Evolutionary conservation across 2,888 invertebrate species (phyloP).

Genomic region (Emmelina monodactyla): DNA sequence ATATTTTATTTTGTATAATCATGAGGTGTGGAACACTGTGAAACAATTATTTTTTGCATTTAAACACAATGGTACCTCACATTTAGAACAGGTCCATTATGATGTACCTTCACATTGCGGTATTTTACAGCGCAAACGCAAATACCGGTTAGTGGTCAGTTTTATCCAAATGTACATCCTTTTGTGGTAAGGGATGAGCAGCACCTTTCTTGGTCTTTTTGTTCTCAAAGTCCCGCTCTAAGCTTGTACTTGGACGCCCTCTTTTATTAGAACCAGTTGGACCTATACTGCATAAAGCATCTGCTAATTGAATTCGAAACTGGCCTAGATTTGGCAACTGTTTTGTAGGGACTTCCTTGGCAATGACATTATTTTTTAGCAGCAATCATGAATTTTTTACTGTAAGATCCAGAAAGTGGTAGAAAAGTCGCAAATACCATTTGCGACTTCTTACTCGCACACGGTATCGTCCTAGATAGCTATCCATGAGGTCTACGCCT

Average conservation of each 20-base stretch:
- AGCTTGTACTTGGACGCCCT: slow-evolving; percentile 1
- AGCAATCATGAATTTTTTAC: slow-evolving; percentile 20
- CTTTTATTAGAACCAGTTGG: neutral
- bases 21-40: no score
- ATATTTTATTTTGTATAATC: no score
- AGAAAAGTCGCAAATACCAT: slow-evolving; percentile 28
- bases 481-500: slow-evolving; percentile 30
- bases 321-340: neutral
- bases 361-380: neutral
- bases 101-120: no score
- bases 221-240: neutral
- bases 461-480: slow-evolving; percentile 24
- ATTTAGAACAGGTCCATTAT: no score
- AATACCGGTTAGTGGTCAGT: neutral
- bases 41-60: no score
- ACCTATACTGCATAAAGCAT: neutral
- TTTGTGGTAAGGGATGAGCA: neutral
- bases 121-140: no score
- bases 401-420: slow-evolving; percentile 24
- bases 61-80: no score
- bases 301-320: slow-evolving; percentile 1
- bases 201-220: neutral
- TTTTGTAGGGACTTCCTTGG: neutral
- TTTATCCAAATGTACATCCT: neutral
- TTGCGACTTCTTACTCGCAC: slow-evolving; percentile 26